phyloP scores from a whole-genome alignment of 2,113 vertebrate genomes.

The Pholis gunnellus region DNA sequence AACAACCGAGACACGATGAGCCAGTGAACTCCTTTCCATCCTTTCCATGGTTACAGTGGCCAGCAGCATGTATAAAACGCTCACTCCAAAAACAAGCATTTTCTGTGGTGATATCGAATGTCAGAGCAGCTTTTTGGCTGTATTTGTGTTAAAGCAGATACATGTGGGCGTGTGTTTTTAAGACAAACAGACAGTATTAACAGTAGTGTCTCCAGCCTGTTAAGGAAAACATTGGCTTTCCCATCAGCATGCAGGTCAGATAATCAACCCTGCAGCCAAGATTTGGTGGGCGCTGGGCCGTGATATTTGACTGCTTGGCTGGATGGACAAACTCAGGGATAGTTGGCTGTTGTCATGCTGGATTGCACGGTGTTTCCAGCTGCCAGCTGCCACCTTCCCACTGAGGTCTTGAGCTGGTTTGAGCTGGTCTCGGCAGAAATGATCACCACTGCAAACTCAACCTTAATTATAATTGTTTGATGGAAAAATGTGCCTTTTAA shows the following conservation, averaged over 20 bases:
- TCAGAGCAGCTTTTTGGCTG: neutral
- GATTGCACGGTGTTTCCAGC: slow-evolving; percentile 29
- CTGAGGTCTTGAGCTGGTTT: slow-evolving; percentile 70
- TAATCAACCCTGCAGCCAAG: slow-evolving; percentile 54
- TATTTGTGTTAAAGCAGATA: slow-evolving; percentile 7
- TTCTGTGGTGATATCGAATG: neutral
- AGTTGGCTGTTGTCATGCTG: slow-evolving; percentile 51
- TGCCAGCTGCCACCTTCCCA: slow-evolving; percentile 79
- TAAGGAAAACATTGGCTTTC: slow-evolving; percentile 62
- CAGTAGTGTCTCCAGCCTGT: slow-evolving; percentile 38
- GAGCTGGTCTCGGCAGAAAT: slow-evolving; percentile 65
- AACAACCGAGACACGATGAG: slow-evolving; percentile 66
- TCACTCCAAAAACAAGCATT: neutral
- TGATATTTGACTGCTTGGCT: slow-evolving; percentile 54
- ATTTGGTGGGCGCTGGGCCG: slow-evolving; percentile 48
- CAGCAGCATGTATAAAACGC: slow-evolving; percentile 34
- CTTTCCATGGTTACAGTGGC: slow-evolving; percentile 70
- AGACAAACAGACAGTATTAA: slow-evolving; percentile 40
- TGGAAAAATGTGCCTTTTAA: slow-evolving; percentile 3
- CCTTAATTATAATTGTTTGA: slow-evolving; percentile 32
- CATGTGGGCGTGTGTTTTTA: neutral
- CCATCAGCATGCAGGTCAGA: slow-evolving; percentile 71
- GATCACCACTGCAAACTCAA: slow-evolving; percentile 16
- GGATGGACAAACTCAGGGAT: slow-evolving; percentile 53
- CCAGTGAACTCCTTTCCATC: slow-evolving; percentile 56